These are phyloP conservation scores for Omphaloscelis lunosa DNA, from an alignment of 2,888 invertebrate species.

Conservation along the genomic window DNA sequence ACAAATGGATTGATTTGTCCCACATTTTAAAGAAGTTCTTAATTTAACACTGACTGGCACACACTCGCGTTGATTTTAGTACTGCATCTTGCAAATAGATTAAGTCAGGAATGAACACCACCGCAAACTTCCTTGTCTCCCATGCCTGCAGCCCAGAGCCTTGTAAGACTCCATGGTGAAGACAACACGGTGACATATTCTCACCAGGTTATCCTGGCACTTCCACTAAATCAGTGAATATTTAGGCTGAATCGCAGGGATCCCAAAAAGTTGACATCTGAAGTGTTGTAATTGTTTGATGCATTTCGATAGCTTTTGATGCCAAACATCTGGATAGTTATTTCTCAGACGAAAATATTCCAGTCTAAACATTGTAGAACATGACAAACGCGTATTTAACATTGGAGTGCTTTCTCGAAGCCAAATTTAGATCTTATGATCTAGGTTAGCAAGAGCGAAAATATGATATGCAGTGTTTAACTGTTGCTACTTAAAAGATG, in stretches of 20 bases:
- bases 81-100: constrained; percentile 58
- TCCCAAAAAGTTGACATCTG: constrained; percentile 56
- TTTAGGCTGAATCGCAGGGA: constrained; percentile 46
- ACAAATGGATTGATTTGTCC: constrained; percentile 42
- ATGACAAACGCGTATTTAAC: constrained; percentile 44
- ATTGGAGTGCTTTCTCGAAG: constrained; percentile 47
- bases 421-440: constrained; percentile 58
- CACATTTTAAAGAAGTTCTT: constrained; percentile 40
- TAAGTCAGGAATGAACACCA: constrained; percentile 61
- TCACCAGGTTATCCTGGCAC: constrained; percentile 43
- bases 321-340: constrained; percentile 45
- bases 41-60: constrained; percentile 67
- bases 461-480: constrained; percentile 43
- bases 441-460: constrained; percentile 52
- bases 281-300: constrained; percentile 36
- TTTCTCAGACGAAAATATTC: constrained; percentile 40
- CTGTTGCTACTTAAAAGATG: constrained; percentile 58
- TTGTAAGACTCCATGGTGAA: constrained; percentile 49
- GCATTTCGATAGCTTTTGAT: constrained; percentile 52
- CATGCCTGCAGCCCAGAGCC: constrained; percentile 54
- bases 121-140: constrained; percentile 58
- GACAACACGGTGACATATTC: constrained; percentile 53
- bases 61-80: constrained; percentile 71
- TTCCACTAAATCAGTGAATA: constrained; percentile 57
- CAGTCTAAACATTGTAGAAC: constrained; percentile 45